Percentiles rank a stretch among this genome's conserved stretches.
phyloP scores from a whole-genome alignment of 2,797 vertebrate genomes.

The Myiotriccus ornatus region DNA sequence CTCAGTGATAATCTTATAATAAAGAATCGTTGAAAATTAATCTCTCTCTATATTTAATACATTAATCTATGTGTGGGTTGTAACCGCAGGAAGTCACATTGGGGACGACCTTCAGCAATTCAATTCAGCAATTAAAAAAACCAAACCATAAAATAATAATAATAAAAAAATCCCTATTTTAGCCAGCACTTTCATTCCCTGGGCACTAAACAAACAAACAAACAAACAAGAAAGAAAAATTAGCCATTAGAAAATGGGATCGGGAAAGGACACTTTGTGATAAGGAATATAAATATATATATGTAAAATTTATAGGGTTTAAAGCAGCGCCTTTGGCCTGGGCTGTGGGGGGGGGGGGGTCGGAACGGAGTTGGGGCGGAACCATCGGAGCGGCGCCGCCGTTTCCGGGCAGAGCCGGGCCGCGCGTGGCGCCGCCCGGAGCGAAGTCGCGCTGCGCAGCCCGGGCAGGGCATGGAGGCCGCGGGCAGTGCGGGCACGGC shows the following conservation, averaged over 20 bases:
- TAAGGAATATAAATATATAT: neutral
- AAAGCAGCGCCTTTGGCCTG: neutral
- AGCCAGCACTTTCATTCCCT: neutral
- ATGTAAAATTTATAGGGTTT: no score
- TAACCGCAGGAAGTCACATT: neutral
- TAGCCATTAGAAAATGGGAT: neutral
- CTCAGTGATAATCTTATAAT: neutral
- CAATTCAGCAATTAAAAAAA: no score
- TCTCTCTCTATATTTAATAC: neutral
- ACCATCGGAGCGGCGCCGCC: neutral
- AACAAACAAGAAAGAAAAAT: neutral
- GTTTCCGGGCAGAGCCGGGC: neutral
- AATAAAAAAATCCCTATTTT: neutral
- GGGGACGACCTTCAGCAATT: neutral
- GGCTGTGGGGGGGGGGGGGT: rapidly evolving
- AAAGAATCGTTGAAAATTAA: neutral
- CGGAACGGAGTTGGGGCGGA: neutral
- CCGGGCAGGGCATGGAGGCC: neutral
- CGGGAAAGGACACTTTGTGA: no score
- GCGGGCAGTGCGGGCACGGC: neutral
- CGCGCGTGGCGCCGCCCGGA: neutral
- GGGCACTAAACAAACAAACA: neutral
- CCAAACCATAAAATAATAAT: no score
- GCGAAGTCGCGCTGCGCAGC: neutral
- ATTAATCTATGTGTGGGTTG: neutral